Evolutionary conservation across 2,888 invertebrate genomes (phyloP), one percentile per base, ranked within the genome.

Genomic region (Sturmia bella): DNA sequence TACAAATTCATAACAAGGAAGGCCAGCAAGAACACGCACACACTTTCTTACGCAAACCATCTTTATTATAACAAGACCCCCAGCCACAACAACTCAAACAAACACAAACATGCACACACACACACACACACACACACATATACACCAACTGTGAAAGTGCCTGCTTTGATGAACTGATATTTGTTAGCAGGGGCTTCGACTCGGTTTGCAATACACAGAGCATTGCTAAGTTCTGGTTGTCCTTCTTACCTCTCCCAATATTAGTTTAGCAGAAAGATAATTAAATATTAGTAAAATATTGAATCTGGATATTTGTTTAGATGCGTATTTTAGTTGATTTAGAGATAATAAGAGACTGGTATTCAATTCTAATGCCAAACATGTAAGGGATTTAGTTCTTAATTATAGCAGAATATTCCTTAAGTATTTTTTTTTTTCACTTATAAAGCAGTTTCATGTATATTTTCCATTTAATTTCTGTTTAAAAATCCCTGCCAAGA

Each of bases 201-300:
- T 52, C 70, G 32, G 6, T 45, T n/a, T 43, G 24, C 59, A 75
- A 59, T 59, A 37, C 37, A 13, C 27, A 21, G 61, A 64, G 57
- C 52, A 41, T 41, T 63, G 43, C 39, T 57, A 21, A 37, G 41
- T 54, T 69, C 13, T 39, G 13, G 27, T 27, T 72, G 57, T 15
- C n/a, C n/a, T n/a, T n/a, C 19, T 45, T 45, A 45, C 52, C 41
- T 52, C 24, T 21, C 19, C 19, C 50, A 57, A 32, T 48, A 43
- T 69, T 75, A 17, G 61, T 45, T 69, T 64, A 61, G 52, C 50
- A 57, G 56, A 75, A 32, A 70, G 64, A 70, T 75, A 80, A 80
- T 80, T 80, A 75, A 74, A 80, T 75, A 66, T 70, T 75, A 45
- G 43, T 27, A 56, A 77, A 63, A 57, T 61, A 77, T 45, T 63